These are phyloP conservation scores for Diploptera punctata DNA, from an alignment of 2,888 invertebrate genomes.

Conservation along the genomic window DNA sequence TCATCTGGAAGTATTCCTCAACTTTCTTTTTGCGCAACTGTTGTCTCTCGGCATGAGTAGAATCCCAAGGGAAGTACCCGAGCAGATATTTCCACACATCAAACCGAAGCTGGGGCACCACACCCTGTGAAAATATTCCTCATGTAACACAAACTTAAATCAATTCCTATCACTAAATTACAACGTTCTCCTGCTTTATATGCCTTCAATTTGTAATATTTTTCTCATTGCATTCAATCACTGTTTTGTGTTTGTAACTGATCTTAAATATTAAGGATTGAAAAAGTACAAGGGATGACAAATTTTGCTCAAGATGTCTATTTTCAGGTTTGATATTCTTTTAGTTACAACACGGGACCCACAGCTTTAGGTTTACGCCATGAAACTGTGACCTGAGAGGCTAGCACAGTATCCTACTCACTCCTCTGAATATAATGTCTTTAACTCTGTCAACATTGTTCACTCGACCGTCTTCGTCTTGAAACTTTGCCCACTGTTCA, in stretches of 20 bases:
- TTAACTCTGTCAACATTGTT: conserved; percentile 79
- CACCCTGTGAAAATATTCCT: conserved; percentile 65
- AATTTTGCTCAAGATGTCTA: too few species aligned
- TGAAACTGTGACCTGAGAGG: too few species aligned
- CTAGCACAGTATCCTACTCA: too few species aligned
- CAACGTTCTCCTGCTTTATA: not conserved
- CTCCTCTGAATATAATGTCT: conserved; percentile 90
- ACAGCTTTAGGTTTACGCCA: too few species aligned
- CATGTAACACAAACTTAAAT: too few species aligned
- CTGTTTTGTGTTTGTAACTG: too few species aligned
- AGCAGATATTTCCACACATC: conserved; percentile 96
- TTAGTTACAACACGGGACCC: too few species aligned
- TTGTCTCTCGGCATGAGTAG: conserved; percentile 73
- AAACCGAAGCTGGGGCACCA: conserved; percentile 74
- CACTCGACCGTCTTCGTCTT: conserved; percentile 82
- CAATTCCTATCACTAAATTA: not conserved
- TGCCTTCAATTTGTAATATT: too few species aligned
- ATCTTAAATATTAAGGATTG: not conserved
- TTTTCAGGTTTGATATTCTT: too few species aligned
- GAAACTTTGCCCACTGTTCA: conserved; percentile 82
- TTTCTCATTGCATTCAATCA: too few species aligned
- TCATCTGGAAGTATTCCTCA: conserved; percentile 93
- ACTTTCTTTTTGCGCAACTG: conserved; percentile 73
- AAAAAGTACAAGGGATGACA: too few species aligned
- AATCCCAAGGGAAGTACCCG: conserved; percentile 86